phyloP scores from a whole-genome alignment of 2,888 invertebrate species.

The Acanthococcus lagerstroemiae region DNA sequence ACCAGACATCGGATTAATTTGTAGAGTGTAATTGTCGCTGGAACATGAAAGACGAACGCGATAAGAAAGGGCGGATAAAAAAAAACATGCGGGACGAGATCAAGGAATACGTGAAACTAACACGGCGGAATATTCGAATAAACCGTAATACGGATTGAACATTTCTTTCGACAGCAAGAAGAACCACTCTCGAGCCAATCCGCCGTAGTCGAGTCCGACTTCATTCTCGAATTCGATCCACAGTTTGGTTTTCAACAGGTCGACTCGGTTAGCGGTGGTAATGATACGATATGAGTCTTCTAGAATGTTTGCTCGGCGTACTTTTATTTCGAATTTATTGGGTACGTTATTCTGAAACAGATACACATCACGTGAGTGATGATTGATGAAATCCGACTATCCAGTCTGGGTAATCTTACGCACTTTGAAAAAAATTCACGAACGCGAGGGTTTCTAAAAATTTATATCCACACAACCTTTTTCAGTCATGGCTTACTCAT shows the following conservation, averaged over 20 bases:
- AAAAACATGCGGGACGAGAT: too few species aligned
- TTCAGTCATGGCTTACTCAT: too few species aligned
- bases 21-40: conserved; percentile 94
- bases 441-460: too few species aligned
- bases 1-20: conserved; percentile 97
- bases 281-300: conserved; percentile 96
- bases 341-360: conserved; percentile 77
- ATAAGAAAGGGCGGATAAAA: background rate
- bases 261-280: conserved; percentile 78
- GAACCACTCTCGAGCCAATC: conserved; percentile 96
- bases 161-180: conserved; percentile 97
- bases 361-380: too few species aligned
- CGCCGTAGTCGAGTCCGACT: conserved; percentile 92
- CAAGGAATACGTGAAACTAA: too few species aligned
- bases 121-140: conserved; percentile 99
- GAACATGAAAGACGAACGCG: too few species aligned
- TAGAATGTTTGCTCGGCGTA: conserved; percentile 71
- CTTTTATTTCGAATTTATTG: conserved; percentile 95
- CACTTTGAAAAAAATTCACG: too few species aligned
- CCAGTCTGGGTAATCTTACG: too few species aligned
- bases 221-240: conserved; percentile 99
- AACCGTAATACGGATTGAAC: conserved; percentile 99
- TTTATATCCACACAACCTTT: too few species aligned
- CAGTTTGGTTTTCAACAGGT: conserved; percentile 89
- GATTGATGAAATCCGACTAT: too few species aligned